Base-by-base conservation (phyloP, 2,113 vertebrate species). In the Cyprinus carpio region DNA sequence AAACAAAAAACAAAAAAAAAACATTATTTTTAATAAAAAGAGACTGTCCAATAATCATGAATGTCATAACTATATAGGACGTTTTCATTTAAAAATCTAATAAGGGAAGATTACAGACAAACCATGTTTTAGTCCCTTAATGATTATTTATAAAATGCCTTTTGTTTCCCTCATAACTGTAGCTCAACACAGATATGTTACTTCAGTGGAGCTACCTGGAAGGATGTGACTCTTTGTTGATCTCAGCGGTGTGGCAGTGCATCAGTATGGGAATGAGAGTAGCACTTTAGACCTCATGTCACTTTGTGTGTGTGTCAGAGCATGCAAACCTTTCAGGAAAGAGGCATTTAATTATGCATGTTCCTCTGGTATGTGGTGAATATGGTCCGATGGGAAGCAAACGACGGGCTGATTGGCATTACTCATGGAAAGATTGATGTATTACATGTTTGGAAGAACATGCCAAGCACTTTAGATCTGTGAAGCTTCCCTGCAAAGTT, bases 281-380 rank as follows among this genome's bases (percentile, higher is more conserved):
- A 78, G 60, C 34, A 82, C 34, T 85, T 29, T 58, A 49, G 29
- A 67, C 43, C 34, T 16, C 85, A 82, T 56, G 62, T 4, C 76
- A 85, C 75, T 29, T 71, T 77, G 16, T 78, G 51, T 51, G 40
- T 46, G 87, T 87, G 81, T 85, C 71, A 49, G 86, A 75, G 77
- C 84, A 75, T 69, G 71, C 80, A 83, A 89, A 89, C 87, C 20
- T 64, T 89, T 88, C 80, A 82, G 81, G 49, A 89, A 87, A 79
- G 81, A 82, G 87, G 75, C 75, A 88, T 58, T 92, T 23, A 91
- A 92, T 91, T 90, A 93, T 92, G 77, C 31, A 92, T 92, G 87
- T 60, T 49, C 76, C 82, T 90, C 80, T 87, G 72, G 84, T 85
- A 85, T 88, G 86, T 89, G 86, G 83, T 74, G 67, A 54, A 34